Evolutionary conservation across 2,113 vertebrate species (phyloP), one percentile per base, ranked within the genome.

Genomic region (Scatophagus argus): DNA sequence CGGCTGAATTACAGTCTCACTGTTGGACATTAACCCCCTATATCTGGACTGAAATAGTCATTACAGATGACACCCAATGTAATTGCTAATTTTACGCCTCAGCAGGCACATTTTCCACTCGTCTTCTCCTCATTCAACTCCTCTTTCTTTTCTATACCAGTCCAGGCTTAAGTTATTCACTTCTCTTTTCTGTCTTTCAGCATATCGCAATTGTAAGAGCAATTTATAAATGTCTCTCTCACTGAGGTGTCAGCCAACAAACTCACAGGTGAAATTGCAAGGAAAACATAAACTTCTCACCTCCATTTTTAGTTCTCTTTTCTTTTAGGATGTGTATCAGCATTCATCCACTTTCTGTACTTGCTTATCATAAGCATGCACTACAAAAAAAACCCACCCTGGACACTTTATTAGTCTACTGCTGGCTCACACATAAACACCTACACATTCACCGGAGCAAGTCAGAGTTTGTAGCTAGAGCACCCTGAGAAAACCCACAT

Each of bases 71-170:
- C 97, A 97, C 80, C 6, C 94, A 96, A 95, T 94, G 96, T 97
- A 98, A 99, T 98, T 97, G 96, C 95, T 98, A 97, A 98, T 98
- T 99, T 98, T 98, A 96, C 96, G 95, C 96, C 94, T 95, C 94
- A 94, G 92, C 92, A 90, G 92, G 89, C 97, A 95, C 96, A 97
- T 97, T 97, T 98, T 98, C 92, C 89, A 89, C 86, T 90, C 88
- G 80, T 93, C 88, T 89, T 89, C 86, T 88, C 72, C 75, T 88
- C 79, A 77, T 87, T 93, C 91, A 86, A 41, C 83, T 88, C 74
- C 83, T 81, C 83, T 88, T 90, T 90, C 84, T 83, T 90, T 84
- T 89, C 70, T 73, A 66, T 81, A 86, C 92, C 93, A 92, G 93
- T 88, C 83, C 93, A 87, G 94, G 94, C 95, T 95, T 95, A 93